phyloP scores from a whole-genome alignment of 2,888 invertebrate genomes.

The Archips crataeganus region DNA sequence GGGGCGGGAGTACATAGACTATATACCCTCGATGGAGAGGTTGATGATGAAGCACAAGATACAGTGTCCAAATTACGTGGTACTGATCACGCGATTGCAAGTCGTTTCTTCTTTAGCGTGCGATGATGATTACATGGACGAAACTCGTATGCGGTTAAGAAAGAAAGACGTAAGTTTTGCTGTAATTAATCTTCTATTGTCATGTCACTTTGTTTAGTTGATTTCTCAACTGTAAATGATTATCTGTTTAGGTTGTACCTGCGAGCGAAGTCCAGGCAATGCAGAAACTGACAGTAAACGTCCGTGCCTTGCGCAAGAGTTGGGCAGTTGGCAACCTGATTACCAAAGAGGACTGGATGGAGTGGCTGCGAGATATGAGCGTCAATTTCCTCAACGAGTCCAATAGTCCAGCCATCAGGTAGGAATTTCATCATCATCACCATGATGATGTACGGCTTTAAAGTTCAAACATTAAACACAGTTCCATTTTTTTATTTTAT shows the following conservation, averaged over 20 bases:
- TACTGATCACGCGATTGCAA: conserved; percentile 90
- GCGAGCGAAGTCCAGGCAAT: conserved; percentile 86
- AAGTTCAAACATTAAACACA: too few species aligned
- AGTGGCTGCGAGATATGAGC: conserved; percentile 97
- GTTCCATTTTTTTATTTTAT: too few species aligned
- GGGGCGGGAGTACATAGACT: conserved; percentile 96
- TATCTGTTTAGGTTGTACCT: conserved; percentile 63
- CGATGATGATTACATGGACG: conserved; percentile 90
- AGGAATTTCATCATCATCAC: conserved; percentile 15
- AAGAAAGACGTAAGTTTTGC: conserved; percentile 87
- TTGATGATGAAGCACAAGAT: conserved; percentile 93
- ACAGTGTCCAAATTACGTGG: conserved; percentile 91
- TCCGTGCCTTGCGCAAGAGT: conserved; percentile 93
- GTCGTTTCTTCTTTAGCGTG: conserved; percentile 91
- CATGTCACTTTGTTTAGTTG: neutral
- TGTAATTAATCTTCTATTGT: neutral
- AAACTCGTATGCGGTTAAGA: conserved; percentile 87
- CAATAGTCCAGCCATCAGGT: conserved; percentile 95
- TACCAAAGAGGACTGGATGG: conserved; percentile 99
- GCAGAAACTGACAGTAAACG: conserved; percentile 92
- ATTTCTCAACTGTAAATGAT: neutral
- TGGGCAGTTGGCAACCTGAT: conserved; percentile 95
- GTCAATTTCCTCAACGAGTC: conserved; percentile 97
- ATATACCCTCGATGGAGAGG: conserved; percentile 96
- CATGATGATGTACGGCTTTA: too few species aligned